phyloP scores from a whole-genome alignment of 2,113 vertebrate species.

The Platycercus adscitus region DNA sequence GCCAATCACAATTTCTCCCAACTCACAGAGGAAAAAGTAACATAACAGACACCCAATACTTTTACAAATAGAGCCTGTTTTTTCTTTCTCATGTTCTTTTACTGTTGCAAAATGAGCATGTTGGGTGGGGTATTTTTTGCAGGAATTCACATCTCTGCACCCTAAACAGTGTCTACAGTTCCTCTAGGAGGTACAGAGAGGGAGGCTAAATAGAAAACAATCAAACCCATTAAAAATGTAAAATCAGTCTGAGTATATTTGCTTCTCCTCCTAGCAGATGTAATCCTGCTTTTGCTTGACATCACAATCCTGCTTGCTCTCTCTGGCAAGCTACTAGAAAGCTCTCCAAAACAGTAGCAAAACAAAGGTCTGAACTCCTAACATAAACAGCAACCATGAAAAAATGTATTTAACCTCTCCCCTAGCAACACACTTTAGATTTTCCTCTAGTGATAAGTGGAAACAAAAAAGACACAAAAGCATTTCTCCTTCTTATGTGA shows the following conservation, averaged over 20 bases:
- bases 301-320: background rate
- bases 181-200: background rate
- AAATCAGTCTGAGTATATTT: background rate
- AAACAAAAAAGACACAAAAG: background rate
- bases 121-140: background rate
- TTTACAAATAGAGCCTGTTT: background rate
- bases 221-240: background rate
- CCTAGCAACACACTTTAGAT: background rate
- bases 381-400: background rate
- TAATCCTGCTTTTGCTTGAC: background rate
- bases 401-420: background rate
- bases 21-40: background rate
- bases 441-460: background rate
- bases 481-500: background rate
- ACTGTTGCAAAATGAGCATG: background rate
- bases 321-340: background rate
- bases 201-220: background rate
- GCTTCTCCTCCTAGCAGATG: background rate
- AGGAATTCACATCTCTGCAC: background rate
- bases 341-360: background rate
- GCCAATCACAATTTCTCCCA: background rate
- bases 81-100: background rate
- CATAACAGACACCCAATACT: background rate
- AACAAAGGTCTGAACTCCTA: background rate
- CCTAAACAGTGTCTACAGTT: background rate